phyloP scores from a whole-genome alignment of 2,113 vertebrate genomes.

The Prietella phreatophila region DNA sequence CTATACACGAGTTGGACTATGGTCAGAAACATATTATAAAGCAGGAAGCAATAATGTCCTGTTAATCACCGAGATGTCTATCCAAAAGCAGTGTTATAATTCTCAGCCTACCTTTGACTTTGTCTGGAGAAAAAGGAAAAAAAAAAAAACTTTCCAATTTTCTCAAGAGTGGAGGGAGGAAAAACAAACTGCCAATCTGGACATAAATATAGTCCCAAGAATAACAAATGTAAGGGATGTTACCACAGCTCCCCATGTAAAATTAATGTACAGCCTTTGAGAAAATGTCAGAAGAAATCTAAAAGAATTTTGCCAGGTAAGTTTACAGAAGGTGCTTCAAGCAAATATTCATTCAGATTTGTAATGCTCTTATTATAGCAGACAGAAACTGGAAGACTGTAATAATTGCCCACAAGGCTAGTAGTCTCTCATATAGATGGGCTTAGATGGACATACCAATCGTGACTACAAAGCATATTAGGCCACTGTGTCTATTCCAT shows the following conservation, averaged over 20 bases:
- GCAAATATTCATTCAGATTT: conserved; percentile 11
- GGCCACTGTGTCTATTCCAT: not conserved
- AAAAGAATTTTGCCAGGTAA: not conserved
- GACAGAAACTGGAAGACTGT: conserved; percentile 6
- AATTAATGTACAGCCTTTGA: not conserved
- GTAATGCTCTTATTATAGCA: not conserved
- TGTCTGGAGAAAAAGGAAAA: not conserved
- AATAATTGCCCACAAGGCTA: conserved; percentile 19
- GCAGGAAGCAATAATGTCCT: not conserved
- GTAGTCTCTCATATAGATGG: not conserved
- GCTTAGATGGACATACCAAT: not conserved
- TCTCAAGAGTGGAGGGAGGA: not conserved
- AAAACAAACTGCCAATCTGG: not conserved
- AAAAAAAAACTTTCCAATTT: not conserved
- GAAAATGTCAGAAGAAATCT: not conserved
- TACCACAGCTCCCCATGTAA: not conserved
- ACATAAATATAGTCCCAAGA: not conserved
- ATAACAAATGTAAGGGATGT: not conserved
- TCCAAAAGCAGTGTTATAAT: not conserved
- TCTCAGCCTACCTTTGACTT: not conserved
- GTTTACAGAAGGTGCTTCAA: not conserved
- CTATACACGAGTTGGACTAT: not conserved
- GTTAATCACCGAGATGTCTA: not conserved
- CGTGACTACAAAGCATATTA: not conserved
- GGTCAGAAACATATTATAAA: not conserved